Conservation (phyloP, 2,113 vertebrate species). For the Pterocles burchelli region DNA sequence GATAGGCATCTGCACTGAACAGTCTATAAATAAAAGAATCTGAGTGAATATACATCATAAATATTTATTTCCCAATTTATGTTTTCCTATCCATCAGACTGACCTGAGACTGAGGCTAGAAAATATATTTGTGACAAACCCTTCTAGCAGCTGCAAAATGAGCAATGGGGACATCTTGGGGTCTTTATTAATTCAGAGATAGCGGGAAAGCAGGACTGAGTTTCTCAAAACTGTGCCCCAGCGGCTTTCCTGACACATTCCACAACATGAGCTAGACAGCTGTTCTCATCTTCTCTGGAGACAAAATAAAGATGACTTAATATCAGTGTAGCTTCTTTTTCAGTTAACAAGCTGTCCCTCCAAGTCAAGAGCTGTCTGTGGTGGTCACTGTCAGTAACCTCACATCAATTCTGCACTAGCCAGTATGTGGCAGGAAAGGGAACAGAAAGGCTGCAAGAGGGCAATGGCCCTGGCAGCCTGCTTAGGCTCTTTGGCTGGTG, state of each 20-base stretch:
- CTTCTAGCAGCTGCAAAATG: background rate
- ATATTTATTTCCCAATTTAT: slow-evolving; percentile 60
- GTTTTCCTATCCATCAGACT: slow-evolving; percentile 14
- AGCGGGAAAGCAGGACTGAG: background rate
- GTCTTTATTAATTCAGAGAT: slow-evolving; percentile 6
- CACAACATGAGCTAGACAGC: slow-evolving; percentile 23
- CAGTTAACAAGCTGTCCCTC: background rate
- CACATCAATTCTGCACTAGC: background rate
- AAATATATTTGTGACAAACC: slow-evolving; percentile 1
- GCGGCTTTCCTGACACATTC: slow-evolving; percentile 9
- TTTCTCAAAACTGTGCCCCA: slow-evolving; percentile 13
- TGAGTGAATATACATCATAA: slow-evolving; percentile 31
- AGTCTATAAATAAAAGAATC: slow-evolving; percentile 41
- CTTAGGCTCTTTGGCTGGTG: background rate
- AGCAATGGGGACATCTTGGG: background rate
- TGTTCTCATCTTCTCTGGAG: slow-evolving; percentile 14
- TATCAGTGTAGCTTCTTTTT: background rate
- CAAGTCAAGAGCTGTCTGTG: background rate
- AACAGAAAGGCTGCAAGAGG: background rate
- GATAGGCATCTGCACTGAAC: slow-evolving; percentile 16
- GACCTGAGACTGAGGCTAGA: slow-evolving; percentile 1
- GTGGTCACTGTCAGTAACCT: background rate
- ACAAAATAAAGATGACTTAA: slow-evolving; percentile 42
- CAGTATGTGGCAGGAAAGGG: background rate
- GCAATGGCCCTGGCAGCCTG: background rate